Conservation (phyloP, 2,888 invertebrate species). For the Hyles lineata region DNA sequence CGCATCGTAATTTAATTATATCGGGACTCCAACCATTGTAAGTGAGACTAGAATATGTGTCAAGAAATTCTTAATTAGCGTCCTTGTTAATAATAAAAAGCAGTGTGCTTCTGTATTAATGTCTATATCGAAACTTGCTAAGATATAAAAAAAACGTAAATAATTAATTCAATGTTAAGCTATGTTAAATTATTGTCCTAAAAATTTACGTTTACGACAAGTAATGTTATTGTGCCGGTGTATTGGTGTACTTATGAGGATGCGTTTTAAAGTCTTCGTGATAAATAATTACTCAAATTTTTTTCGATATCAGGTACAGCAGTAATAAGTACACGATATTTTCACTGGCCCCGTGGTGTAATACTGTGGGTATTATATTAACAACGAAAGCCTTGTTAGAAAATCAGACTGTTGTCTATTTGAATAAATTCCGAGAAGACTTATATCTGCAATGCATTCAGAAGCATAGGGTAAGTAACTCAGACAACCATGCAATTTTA, state of each 20-base stretch:
- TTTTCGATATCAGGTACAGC: constrained; percentile 30
- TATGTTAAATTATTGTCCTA: no score
- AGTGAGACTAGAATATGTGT: constrained; percentile 42
- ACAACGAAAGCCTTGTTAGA: constrained; percentile 48
- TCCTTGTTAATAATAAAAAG: no score
- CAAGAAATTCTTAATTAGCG: neutral
- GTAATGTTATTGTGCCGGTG: no score
- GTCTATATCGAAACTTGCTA: no score
- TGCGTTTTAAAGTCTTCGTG: no score
- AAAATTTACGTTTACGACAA: no score
- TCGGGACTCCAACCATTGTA: constrained; percentile 56
- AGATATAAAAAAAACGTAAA: no score
- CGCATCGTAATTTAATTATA: constrained; percentile 65
- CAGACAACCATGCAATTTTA: neutral
- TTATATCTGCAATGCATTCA: constrained; percentile 61
- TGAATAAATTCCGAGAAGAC: constrained; percentile 60
- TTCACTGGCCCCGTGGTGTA: constrained; percentile 66
- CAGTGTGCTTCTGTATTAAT: no score
- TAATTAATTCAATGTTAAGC: no score
- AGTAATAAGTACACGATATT: constrained; percentile 33
- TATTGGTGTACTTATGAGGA: no score
- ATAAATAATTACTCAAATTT: no score
- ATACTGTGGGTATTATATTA: constrained; percentile 58
- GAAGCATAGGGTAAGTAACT: constrained; percentile 59
- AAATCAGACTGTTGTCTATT: constrained; percentile 53